Evolutionary conservation across 2,888 invertebrate genomes (phyloP).

Genomic region (Lomographa bimaculata): DNA sequence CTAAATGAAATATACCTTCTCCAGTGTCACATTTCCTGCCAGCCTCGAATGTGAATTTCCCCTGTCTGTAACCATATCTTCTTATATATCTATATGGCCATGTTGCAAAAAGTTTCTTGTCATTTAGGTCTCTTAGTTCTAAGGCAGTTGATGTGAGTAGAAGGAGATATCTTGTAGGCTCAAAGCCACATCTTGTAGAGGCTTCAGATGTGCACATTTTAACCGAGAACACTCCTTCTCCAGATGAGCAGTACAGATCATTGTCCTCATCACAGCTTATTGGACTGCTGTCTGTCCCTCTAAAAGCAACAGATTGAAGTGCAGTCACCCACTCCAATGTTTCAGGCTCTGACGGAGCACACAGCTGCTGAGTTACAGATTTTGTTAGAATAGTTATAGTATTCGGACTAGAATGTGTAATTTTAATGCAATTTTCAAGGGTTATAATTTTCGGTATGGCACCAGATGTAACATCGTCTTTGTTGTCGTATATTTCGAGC

Average conservation of each 20-base stretch:
- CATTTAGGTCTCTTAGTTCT: slow-evolving; percentile 87
- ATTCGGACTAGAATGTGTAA: slow-evolving; percentile 86
- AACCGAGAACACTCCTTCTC: slow-evolving; percentile 91
- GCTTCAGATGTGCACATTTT: slow-evolving; percentile 91
- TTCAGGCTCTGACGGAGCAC: slow-evolving; percentile 85
- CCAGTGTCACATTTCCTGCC: slow-evolving; percentile 94
- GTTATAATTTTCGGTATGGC: slow-evolving; percentile 90
- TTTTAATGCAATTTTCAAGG: slow-evolving; percentile 94
- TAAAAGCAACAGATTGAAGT: slow-evolving; percentile 92
- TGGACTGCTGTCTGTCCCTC: slow-evolving; percentile 84
- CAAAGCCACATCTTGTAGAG: slow-evolving; percentile 89
- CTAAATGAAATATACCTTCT: slow-evolving; percentile 91
- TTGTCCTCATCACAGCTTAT: slow-evolving; percentile 91
- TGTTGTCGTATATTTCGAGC: slow-evolving; percentile 92
- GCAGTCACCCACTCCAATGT: slow-evolving; percentile 91
- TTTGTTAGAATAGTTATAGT: slow-evolving; percentile 90
- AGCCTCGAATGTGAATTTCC: slow-evolving; percentile 94
- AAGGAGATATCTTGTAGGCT: slow-evolving; percentile 87
- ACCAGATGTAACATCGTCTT: slow-evolving; percentile 86
- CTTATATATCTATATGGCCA: slow-evolving; percentile 94
- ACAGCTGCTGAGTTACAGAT: slow-evolving; percentile 86
- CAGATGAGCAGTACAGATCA: slow-evolving; percentile 93
- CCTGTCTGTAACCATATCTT: slow-evolving; percentile 92
- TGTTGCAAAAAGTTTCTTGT: slow-evolving; percentile 86
- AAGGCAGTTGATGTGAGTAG: slow-evolving; percentile 90